These are phyloP conservation scores for Myathropa florea DNA, from an alignment of 2,888 invertebrate species.

Conservation along the genomic window DNA sequence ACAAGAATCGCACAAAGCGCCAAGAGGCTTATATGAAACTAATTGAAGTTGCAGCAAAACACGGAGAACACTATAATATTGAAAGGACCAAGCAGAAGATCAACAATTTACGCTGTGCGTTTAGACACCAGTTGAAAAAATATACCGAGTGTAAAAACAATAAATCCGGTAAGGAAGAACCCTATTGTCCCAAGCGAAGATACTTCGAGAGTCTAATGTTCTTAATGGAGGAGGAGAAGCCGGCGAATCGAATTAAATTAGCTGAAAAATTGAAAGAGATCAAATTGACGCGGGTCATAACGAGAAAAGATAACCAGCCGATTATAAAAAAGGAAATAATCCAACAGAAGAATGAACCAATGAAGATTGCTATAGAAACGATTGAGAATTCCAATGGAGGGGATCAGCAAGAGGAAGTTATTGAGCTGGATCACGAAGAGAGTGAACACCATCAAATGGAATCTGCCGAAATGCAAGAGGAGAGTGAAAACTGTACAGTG, in stretches of 20 bases:
- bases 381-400: conserved; percentile 57
- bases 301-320: conserved; percentile 39
- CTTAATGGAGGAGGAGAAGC: conserved; percentile 79
- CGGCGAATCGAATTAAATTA: conserved; percentile 71
- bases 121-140: conserved; percentile 79
- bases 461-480: conserved; percentile 45
- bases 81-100: conserved; percentile 80
- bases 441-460: conserved; percentile 61
- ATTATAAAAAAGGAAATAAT: conserved; percentile 28
- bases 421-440: conserved; percentile 71
- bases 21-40: conserved; percentile 79
- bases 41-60: conserved; percentile 79
- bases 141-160: conserved; percentile 78
- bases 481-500: conserved; percentile 54
- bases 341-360: conserved; percentile 64
- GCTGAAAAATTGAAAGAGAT: conserved; percentile 72
- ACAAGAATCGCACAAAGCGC: conserved; percentile 78
- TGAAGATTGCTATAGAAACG: conserved; percentile 52
- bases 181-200: conserved; percentile 79
- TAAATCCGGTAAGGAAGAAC: conserved; percentile 79
- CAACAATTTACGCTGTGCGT: conserved; percentile 80
- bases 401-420: conserved; percentile 73
- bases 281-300: conserved; percentile 53
- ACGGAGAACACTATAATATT: conserved; percentile 80
- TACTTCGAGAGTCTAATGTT: conserved; percentile 80